Conservation (phyloP, 2,113 vertebrate species). For the Salminus brasiliensis region DNA sequence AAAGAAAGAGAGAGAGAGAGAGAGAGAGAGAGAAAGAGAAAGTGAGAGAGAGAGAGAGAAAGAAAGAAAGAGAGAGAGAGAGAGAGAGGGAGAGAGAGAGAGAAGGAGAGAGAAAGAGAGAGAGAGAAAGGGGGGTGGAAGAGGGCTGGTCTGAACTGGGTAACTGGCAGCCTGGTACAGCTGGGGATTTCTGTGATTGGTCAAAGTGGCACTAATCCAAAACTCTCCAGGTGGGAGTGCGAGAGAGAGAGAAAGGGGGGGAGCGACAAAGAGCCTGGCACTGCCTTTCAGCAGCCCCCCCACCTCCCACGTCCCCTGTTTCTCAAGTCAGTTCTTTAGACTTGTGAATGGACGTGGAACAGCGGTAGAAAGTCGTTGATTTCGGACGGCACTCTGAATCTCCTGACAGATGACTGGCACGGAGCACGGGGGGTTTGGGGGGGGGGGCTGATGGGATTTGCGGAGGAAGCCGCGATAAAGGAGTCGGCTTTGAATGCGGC, state of each 20-base stretch:
- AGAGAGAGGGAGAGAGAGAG: no score
- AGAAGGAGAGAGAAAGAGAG: no score
- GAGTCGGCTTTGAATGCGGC: neutral
- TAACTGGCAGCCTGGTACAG: neutral
- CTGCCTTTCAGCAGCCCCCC: slow-evolving; percentile 38
- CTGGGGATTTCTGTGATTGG: neutral
- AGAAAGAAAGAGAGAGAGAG: neutral
- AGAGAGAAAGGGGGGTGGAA: no score
- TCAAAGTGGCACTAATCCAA: neutral
- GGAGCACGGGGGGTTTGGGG: neutral
- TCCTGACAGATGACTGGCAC: slow-evolving; percentile 43
- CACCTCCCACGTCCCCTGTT: slow-evolving; percentile 35
- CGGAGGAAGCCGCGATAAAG: neutral
- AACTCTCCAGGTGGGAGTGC: neutral
- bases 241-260: neutral
- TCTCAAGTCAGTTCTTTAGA: slow-evolving; percentile 22
- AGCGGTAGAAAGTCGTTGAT: slow-evolving; percentile 24
- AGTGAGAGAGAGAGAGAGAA: neutral
- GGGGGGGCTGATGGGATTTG: slow-evolving; percentile 6
- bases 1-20: no score
- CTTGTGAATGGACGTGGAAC: slow-evolving; percentile 7
- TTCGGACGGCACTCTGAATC: neutral
- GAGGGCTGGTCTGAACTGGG: neutral
- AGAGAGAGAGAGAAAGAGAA: neutral
- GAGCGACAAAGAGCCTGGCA: slow-evolving; percentile 16